Evolutionary conservation across 2,113 vertebrate species (phyloP), one percentile per base, ranked within the genome.

Genomic region (Galemys pyrenaicus): DNA sequence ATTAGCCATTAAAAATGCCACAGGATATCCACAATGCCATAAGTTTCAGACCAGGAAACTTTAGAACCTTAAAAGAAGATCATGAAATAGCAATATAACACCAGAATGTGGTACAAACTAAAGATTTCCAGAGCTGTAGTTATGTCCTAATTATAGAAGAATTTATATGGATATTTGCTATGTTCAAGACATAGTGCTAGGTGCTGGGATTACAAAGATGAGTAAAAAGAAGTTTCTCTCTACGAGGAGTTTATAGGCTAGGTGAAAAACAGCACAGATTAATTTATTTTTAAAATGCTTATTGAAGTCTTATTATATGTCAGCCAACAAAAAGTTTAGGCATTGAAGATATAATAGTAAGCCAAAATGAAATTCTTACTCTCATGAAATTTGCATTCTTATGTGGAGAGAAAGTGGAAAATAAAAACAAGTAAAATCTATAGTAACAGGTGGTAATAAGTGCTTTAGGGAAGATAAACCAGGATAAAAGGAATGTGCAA

Each of bases 341-440:
- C 19, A 70, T 37, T 94, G 44, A 71, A 93, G 60, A 44, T 77
- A 75, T 12, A 80, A 65, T 83, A 70, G 64, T 70, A 37, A 94
- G 65, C 44, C 82, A 96, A 95, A 88, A 92, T 1, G 51, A 51
- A 93, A 30, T 77, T 81, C 30, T 17, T 79, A n/a, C 54, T 24
- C 37, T 87, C 64, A 51, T 56, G 20, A 32, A 92, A 83, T 16
- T 74, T 90, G 6, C 12, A 17, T 84, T 80, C n/a, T 92, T 90
- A 6, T 88, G 26, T 7, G 30, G 10, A 6, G 6, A 94, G 12
- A 19, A 70, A 20, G 28, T 6, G 64, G 81, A 91, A 91, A 75
- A 68, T 89, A 75, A 94, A 87, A 94, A 67, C n/a, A 92, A 77
- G 49, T 79, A 91, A 83, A 68, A 19, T 68, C 30, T 67, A 10